Conservation (phyloP, 2,113 vertebrate genomes). For the Nerophis lumbriciformis region DNA sequence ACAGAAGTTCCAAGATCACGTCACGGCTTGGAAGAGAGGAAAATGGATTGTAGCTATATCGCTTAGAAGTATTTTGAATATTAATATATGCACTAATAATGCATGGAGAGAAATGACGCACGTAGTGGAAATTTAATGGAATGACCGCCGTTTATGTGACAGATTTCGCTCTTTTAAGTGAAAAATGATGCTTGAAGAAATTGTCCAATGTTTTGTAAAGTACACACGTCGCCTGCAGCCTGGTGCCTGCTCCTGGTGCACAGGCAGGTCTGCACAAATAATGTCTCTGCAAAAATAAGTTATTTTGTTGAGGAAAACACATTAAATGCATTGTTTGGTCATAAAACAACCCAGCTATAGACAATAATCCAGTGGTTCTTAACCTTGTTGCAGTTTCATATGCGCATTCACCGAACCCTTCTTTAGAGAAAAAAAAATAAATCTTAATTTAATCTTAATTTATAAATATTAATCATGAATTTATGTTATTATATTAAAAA, state of each 20-base stretch:
- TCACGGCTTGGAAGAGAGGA: neutral
- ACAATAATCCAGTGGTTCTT: too few relatives aligned
- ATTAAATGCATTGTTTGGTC: too few relatives aligned
- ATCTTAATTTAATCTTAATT: too few relatives aligned
- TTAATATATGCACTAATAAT: conserved; percentile 17
- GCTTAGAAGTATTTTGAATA: conserved; percentile 13
- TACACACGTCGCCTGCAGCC: conserved; percentile 23
- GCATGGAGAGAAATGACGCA: conserved; percentile 48
- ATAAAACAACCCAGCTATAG: too few relatives aligned
- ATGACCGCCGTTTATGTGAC: neutral
- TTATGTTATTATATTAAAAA: too few relatives aligned
- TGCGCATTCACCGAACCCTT: too few relatives aligned
- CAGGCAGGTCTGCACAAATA: neutral
- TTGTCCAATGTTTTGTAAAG: conserved; percentile 19
- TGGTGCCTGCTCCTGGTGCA: neutral
- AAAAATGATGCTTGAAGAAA: conserved; percentile 15
- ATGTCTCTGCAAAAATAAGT: neutral
- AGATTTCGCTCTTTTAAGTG: conserved; percentile 13
- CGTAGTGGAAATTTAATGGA: neutral
- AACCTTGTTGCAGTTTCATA: too few relatives aligned
- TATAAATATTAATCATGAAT: too few relatives aligned
- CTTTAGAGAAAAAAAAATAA: too few relatives aligned
- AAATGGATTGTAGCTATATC: conserved; percentile 19
- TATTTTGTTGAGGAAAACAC: too few relatives aligned
- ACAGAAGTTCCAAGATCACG: conserved; percentile 18